Percentiles rank a stretch among this genome's conserved stretches.
Evolutionary conservation across 2,888 invertebrate species (phyloP).

Genomic region (Scaptomyza flava): DNA sequence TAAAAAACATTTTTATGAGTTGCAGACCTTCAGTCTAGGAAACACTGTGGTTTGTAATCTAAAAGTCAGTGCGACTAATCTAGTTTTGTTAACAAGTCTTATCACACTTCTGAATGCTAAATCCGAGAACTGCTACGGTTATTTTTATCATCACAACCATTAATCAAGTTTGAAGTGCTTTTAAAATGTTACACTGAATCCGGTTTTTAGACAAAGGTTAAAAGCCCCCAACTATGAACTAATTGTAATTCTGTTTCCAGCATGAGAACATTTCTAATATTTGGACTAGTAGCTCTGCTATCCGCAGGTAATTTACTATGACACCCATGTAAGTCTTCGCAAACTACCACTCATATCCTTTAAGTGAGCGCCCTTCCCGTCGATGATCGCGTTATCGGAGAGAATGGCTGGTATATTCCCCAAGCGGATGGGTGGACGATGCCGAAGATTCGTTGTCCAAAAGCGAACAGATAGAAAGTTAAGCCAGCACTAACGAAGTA

Average conservation of each 20-base stretch:
- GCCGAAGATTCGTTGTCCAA: constrained; percentile 36
- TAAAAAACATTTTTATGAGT: no score
- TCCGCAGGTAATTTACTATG: constrained; percentile 37
- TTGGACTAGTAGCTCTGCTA: constrained; percentile 34
- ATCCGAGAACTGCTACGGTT: not conserved
- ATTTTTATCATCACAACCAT: constrained; percentile 31
- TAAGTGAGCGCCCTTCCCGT: constrained; percentile 38
- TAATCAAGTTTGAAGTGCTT: constrained; percentile 40
- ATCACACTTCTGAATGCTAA: no score
- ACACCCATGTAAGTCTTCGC: accelerated
- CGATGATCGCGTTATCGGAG: constrained; percentile 52
- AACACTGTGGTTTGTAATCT: no score
- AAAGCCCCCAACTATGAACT: not conserved
- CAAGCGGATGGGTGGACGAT: constrained; percentile 56
- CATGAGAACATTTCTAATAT: constrained; percentile 43
- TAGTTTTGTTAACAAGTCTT: no score
- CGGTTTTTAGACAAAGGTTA: constrained; percentile 6
- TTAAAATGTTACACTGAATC: constrained; percentile 9
- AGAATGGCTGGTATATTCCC: constrained; percentile 63
- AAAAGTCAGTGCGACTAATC: no score
- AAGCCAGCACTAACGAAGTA: constrained; percentile 43
- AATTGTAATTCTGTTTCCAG: constrained; percentile 20
- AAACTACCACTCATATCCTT: not conserved
- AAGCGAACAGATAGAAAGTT: constrained; percentile 35
- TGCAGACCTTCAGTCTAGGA: no score